Percentiles rank a stretch among this genome's conserved stretches.
Conservation (phyloP, 2,113 vertebrate genomes). For the Cottus gobio region DNA sequence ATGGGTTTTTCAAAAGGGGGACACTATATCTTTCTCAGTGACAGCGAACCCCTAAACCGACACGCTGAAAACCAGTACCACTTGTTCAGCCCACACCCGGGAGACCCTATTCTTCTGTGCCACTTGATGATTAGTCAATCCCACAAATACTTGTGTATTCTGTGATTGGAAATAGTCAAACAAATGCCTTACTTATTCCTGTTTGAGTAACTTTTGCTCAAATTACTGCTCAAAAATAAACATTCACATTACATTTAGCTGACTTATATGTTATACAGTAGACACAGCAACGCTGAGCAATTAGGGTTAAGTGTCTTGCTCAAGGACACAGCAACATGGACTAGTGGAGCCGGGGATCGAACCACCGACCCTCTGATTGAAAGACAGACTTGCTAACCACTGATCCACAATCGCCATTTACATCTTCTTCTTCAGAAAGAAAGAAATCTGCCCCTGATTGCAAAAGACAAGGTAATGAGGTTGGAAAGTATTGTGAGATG, state of each 20-base stretch:
- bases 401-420: no score
- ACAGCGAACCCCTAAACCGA: slow-evolving; percentile 12
- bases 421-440: neutral
- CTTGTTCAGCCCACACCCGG: neutral
- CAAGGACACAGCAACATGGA: no score
- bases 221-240: no score
- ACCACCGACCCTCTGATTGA: no score
- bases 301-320: no score
- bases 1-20: neutral
- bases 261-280: no score
- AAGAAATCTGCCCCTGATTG: neutral
- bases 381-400: no score
- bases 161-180: neutral
- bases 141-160: neutral
- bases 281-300: no score
- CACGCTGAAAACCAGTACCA: no score
- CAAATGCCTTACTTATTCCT: neutral
- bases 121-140: neutral
- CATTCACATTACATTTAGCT: no score
- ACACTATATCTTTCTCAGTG: neutral
- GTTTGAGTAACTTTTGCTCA: neutral
- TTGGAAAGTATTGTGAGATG: neutral
- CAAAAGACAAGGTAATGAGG: neutral
- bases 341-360: no score
- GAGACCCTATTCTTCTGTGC: neutral